Conservation (phyloP, 2,113 vertebrate genomes). For the Chascanopsetta lugubris region DNA sequence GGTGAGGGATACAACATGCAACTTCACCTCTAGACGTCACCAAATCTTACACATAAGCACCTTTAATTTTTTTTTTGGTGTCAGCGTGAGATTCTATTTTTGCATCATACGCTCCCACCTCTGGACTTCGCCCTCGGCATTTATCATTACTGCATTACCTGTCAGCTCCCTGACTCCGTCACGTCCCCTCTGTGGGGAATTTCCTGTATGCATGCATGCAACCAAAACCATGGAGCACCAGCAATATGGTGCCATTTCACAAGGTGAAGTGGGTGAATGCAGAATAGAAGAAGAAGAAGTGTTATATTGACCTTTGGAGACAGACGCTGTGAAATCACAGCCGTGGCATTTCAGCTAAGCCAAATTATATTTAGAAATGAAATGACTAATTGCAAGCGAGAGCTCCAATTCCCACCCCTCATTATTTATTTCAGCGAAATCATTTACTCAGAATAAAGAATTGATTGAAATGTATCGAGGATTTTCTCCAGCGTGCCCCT, state of each 20-base stretch:
- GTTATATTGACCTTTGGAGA: conserved; percentile 68
- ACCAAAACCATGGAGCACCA: conserved; percentile 19
- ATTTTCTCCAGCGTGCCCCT: background rate
- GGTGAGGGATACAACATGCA: no score
- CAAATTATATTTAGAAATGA: conserved; percentile 75
- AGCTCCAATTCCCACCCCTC: conserved; percentile 75
- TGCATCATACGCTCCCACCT: conserved; percentile 14
- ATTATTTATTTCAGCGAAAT: conserved; percentile 76
- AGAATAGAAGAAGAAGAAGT: conserved; percentile 20
- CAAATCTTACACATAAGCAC: no score
- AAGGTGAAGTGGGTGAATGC: conserved; percentile 5
- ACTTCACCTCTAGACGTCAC: no score
- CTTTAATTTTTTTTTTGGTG: no score
- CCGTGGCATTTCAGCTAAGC: conserved; percentile 64
- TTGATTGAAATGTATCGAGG: conserved; percentile 56
- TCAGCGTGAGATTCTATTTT: conserved; percentile 12
- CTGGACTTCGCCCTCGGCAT: conserved; percentile 19
- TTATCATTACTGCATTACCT: conserved; percentile 44
- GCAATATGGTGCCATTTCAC: conserved; percentile 12
- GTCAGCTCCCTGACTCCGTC: conserved; percentile 35
- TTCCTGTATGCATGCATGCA: conserved; percentile 24
- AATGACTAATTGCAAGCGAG: conserved; percentile 77
- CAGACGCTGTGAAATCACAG: conserved; percentile 63
- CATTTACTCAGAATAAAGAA: conserved; percentile 59
- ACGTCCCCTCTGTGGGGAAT: conserved; percentile 28